Percentiles rank a stretch among this genome's conserved stretches.
Evolutionary conservation across 2,797 vertebrate species (phyloP).

Genomic region (Cossypha heuglini): DNA sequence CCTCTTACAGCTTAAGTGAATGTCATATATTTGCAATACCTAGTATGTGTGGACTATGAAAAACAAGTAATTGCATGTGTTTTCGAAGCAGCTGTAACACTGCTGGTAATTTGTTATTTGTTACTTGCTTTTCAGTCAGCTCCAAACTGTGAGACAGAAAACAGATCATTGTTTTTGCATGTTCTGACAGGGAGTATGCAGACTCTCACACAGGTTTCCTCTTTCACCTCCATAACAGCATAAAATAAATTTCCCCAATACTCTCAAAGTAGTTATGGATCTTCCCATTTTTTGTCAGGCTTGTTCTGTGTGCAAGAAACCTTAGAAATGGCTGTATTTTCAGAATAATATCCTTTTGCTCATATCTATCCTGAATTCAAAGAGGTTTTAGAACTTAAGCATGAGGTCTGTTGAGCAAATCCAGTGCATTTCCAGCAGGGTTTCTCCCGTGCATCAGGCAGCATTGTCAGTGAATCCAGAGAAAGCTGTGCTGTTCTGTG

Average conservation of each 20-base stretch:
- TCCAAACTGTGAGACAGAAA: not conserved
- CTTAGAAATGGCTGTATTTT: not conserved
- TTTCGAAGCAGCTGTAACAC: not conserved
- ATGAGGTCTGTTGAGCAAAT: not conserved
- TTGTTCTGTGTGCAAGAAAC: not conserved
- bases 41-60: rapidly evolving
- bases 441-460: not conserved
- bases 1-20: rapidly evolving
- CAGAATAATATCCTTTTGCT: not conserved
- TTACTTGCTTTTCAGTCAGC: not conserved
- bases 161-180: not conserved
- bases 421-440: not conserved
- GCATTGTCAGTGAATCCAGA: not conserved
- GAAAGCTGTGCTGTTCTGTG: not conserved
- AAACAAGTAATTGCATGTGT: not conserved
- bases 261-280: not conserved
- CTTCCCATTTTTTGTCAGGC: not conserved
- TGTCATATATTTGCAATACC: not conserved
- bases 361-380: not conserved
- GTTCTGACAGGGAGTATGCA: not conserved
- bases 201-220: not conserved
- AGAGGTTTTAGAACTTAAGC: not conserved
- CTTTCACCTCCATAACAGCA: not conserved
- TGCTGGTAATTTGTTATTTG: not conserved
- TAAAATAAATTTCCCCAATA: not conserved